phyloP scores from a whole-genome alignment of 2,797 vertebrate species.

The Pristis pectinata region DNA sequence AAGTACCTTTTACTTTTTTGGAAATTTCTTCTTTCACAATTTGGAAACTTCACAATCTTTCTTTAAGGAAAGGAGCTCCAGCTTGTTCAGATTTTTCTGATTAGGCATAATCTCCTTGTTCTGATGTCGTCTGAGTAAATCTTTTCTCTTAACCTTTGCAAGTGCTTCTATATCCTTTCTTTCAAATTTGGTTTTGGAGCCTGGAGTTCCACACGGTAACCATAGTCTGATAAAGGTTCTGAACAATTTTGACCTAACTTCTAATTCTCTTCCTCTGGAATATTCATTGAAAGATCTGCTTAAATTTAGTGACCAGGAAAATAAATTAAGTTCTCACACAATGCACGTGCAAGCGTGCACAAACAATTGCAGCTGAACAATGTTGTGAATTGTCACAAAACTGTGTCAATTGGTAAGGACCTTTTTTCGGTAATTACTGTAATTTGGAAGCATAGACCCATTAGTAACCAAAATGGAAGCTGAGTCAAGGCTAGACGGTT shows the following conservation, averaged over 20 bases:
- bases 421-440: conserved; percentile 17
- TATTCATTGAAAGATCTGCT: not conserved
- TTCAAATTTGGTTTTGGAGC: not conserved
- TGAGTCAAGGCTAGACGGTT: conserved; percentile 18
- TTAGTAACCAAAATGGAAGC: conserved; percentile 26
- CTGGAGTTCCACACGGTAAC: not conserved
- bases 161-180: not conserved
- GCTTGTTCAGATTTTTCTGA: not conserved
- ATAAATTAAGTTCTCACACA: not conserved
- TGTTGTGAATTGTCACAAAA: conserved; percentile 30
- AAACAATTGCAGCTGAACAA: not conserved
- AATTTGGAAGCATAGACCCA: conserved; percentile 23
- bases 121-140: not conserved
- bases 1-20: no score
- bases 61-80: not conserved
- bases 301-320: not conserved
- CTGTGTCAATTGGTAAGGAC: conserved; percentile 20
- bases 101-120: not conserved
- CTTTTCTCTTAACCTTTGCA: not conserved
- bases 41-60: not conserved
- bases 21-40: no score
- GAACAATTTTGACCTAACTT: not conserved
- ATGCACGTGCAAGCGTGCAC: not conserved
- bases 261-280: not conserved
- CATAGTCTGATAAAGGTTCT: not conserved